phyloP scores from a whole-genome alignment of 2,888 invertebrate species.

The Slavum lentiscoides region DNA sequence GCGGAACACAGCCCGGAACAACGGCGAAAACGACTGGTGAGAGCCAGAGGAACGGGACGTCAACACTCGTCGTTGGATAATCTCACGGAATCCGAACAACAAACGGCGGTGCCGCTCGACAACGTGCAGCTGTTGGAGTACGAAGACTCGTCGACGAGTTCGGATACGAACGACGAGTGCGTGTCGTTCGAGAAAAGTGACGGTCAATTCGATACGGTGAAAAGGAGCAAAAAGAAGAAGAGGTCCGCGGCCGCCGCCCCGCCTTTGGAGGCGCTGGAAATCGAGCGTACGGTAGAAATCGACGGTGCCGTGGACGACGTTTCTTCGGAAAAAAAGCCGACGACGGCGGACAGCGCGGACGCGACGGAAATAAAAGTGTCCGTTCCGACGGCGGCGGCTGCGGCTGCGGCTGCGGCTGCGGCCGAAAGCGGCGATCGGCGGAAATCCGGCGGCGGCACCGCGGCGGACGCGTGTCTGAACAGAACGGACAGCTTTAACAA shows the following conservation, averaged over 20 bases:
- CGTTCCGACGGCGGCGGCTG: slow-evolving; percentile 12
- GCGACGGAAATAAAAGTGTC: slow-evolving; percentile 2
- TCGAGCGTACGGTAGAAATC: slow-evolving; percentile 43
- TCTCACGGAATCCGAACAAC: slow-evolving; percentile 66
- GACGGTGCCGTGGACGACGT: slow-evolving; percentile 66
- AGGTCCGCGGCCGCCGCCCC: slow-evolving; percentile 58
- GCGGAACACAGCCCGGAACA: slow-evolving; percentile 86
- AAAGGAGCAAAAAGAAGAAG: slow-evolving; percentile 81
- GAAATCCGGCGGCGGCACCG: slow-evolving; percentile 57
- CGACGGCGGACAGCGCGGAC: slow-evolving; percentile 24
- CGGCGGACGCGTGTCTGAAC: slow-evolving; percentile 63
- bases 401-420: slow-evolving; percentile 57
- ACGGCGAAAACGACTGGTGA: slow-evolving; percentile 76
- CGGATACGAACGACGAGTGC: slow-evolving; percentile 57
- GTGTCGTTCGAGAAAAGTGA: slow-evolving; percentile 71
- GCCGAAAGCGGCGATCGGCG: not conserved
- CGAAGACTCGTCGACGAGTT: slow-evolving; percentile 60
- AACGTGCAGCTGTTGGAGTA: slow-evolving; percentile 61
- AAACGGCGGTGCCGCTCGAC: slow-evolving; percentile 58
- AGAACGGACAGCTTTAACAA: slow-evolving; percentile 90
- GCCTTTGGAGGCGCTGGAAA: slow-evolving; percentile 56
- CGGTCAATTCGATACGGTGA: slow-evolving; percentile 78
- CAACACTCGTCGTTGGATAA: slow-evolving; percentile 83
- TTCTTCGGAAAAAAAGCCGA: slow-evolving; percentile 58
- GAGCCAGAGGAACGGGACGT: slow-evolving; percentile 80